These are phyloP conservation scores for Polypterus senegalus DNA, from an alignment of 2,113 vertebrate species.

Conservation along the genomic window DNA sequence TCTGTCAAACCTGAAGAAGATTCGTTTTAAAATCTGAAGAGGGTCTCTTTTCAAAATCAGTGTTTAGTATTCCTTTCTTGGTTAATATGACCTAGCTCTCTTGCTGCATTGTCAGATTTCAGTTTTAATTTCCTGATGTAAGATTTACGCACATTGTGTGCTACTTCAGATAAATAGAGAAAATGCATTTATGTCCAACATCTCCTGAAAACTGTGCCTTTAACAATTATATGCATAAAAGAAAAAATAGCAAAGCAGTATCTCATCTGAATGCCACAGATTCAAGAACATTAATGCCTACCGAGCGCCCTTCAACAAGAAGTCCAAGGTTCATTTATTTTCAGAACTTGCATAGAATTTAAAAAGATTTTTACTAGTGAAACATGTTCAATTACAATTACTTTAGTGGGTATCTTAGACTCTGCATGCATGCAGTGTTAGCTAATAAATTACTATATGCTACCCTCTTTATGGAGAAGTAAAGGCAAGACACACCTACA, in stretches of 20 bases:
- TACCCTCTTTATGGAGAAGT: too few species aligned
- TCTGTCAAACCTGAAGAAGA: too few species aligned
- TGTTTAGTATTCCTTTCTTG: too few species aligned
- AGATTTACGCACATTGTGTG: background rate
- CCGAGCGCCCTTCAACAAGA: conserved; percentile 12
- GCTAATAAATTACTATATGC: background rate
- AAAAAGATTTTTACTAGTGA: conserved; percentile 2
- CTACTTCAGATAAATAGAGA: background rate
- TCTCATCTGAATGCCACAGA: conserved; percentile 14
- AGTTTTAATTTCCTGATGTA: background rate
- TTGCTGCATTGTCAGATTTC: too few species aligned
- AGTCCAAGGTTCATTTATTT: conserved; percentile 14
- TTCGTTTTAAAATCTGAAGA: too few species aligned
- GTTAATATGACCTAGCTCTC: too few species aligned
- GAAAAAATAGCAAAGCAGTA: background rate
- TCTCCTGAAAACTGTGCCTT: background rate
- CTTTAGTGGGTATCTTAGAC: conserved; percentile 2
- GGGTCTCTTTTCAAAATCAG: too few species aligned
- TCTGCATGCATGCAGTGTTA: conserved; percentile 1
- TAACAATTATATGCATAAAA: background rate
- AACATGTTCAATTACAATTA: background rate
- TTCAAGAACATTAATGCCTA: conserved; percentile 11
- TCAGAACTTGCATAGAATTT: conserved; percentile 13
- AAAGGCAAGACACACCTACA: too few species aligned
- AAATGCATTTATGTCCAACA: background rate